Percentiles rank a stretch among this genome's conserved stretches.
Conservation (phyloP, 2,888 invertebrate species). For the Stenodema calcarata region DNA sequence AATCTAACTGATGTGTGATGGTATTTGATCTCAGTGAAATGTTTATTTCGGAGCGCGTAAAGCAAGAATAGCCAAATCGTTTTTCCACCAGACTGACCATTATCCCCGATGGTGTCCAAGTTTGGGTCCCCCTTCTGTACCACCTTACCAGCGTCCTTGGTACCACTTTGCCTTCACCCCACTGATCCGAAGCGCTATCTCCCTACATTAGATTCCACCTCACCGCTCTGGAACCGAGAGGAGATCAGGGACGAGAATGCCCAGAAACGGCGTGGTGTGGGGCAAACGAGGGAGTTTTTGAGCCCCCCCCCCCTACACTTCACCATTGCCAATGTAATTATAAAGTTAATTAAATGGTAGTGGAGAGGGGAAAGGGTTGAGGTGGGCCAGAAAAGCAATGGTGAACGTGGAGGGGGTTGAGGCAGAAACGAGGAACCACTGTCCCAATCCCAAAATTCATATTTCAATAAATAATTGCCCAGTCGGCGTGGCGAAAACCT, state of each 20-base stretch:
- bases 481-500: conserved; percentile 48
- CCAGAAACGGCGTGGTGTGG: neutral
- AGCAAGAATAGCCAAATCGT: too few species aligned
- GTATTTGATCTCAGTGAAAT: too few species aligned
- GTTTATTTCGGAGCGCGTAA: too few species aligned
- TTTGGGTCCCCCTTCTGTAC: neutral
- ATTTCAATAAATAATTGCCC: conserved; percentile 53
- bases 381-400: conserved; percentile 4
- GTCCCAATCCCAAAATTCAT: conserved; percentile 51
- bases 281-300: conserved; percentile 19
- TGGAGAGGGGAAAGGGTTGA: neutral
- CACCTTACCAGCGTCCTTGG: too few species aligned
- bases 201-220: neutral
- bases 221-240: neutral
- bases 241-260: conserved; percentile 1
- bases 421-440: conserved; percentile 32
- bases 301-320: neutral
- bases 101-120: neutral
- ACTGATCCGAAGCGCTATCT: neutral
- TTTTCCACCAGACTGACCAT: neutral
- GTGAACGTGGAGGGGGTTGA: conserved; percentile 1
- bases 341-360: conserved; percentile 47
- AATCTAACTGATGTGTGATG: too few species aligned
- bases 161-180: neutral
- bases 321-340: conserved; percentile 47